Evolutionary conservation across 2,113 vertebrate genomes (phyloP), one percentile per base, ranked within the genome.

Genomic region (Hystrix cristata): DNA sequence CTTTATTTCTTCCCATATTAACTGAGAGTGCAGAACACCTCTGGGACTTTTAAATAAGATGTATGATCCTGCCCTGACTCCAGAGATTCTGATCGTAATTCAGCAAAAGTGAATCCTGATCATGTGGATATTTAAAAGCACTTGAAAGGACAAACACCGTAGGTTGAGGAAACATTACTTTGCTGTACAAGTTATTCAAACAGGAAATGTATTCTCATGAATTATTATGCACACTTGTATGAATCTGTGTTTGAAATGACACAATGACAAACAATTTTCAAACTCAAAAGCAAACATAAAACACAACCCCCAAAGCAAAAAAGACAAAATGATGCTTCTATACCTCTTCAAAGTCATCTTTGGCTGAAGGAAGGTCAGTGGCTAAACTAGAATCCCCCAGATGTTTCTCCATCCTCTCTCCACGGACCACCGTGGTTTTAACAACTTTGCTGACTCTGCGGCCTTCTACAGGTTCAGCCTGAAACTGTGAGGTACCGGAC

Each of bases 311-410:
- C 64, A 88, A 11, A 62, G 23, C 85, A 69, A 94, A 25, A 25
- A 51, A 90, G 43, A 76, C 69, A 91, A 90, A 67, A n/a, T 19
- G 48, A 90, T 46, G 83, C 62, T 5, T 16, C 74, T 92, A 92
- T 98, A 99, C 99, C 99, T 99, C 99, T 98, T 99, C 99, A 96
- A 99, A 99, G 99, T 99, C 99, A 93, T 99, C 99, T 99, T 99
- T 99, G 98, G 99, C 99, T 92, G 99, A 99, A 0, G 99, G 99
- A 81, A 99, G 99, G 94, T 99, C 99, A 92, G 98, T 97, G 94
- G 99, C 99, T 98, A 99, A 98, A 5, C 98, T 99, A 65, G 99
- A 90, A 96, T 99, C 99, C 90, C 99, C 99, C 1, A 98, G 98
- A 53, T 98, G 99, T 97, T 99, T 99, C 98, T 99, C 99, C 90